phyloP scores from a whole-genome alignment of 2,113 vertebrate species.

The Probosciger aterrimus region DNA sequence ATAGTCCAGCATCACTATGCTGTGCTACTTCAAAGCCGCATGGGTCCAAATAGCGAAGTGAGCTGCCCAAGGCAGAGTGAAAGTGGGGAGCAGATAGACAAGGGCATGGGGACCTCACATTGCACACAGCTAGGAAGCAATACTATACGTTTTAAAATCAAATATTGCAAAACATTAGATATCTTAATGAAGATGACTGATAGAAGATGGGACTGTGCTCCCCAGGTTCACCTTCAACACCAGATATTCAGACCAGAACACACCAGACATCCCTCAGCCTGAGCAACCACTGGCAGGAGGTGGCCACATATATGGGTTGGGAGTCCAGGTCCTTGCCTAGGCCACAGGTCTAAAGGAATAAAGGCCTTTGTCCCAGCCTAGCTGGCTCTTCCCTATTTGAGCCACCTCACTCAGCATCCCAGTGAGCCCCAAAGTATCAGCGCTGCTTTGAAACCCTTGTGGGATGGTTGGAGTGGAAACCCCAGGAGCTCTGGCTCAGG shows the following conservation, averaged over 20 bases:
- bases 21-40: background rate
- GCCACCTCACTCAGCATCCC: background rate
- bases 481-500: background rate
- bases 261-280: background rate
- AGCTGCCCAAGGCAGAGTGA: background rate
- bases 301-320: background rate
- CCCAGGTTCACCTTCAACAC: background rate
- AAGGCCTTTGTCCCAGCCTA: background rate
- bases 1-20: background rate
- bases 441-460: rapidly evolving
- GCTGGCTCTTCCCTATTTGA: background rate
- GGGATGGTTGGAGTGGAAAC: background rate
- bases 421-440: background rate
- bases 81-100: background rate
- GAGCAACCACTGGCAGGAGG: background rate
- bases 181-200: background rate
- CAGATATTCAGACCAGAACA: background rate
- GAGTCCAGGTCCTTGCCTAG: background rate
- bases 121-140: background rate
- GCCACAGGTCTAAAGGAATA: background rate
- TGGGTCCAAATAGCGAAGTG: background rate
- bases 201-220: background rate
- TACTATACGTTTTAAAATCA: background rate
- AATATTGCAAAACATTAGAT: background rate
- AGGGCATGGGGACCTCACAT: background rate